These are phyloP conservation scores for Caenorhabditis elegans DNA, from an alignment of 1,140 invertebrate genomes.

Conservation along the genomic window WBcel235 BX284606.5:7473001-7473500, in stretches of 20 bases:
- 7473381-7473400: no score
- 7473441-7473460: no score
- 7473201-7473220: conserved; percentile 1
- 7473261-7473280: conserved; percentile 47
- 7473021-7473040: neutral
- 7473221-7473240: conserved; percentile 41
- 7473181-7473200: neutral
- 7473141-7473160: neutral
- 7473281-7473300: conserved; percentile 53
- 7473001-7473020: neutral
- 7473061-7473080: conserved; percentile 26
- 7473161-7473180: neutral
- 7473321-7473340: conserved; percentile 18
- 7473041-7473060: neutral
- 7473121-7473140: neutral
- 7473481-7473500: no score
- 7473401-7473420: no score
- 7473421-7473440: no score
- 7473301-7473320: conserved; percentile 17
- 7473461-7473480: no score
- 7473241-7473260: conserved; percentile 45
- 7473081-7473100: conserved; percentile 37
- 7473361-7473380: no score
- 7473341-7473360: no score
- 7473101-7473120: neutral